phyloP scores from a whole-genome alignment of 2,888 invertebrate species.

The Caenorhabditis imperialis region DNA sequence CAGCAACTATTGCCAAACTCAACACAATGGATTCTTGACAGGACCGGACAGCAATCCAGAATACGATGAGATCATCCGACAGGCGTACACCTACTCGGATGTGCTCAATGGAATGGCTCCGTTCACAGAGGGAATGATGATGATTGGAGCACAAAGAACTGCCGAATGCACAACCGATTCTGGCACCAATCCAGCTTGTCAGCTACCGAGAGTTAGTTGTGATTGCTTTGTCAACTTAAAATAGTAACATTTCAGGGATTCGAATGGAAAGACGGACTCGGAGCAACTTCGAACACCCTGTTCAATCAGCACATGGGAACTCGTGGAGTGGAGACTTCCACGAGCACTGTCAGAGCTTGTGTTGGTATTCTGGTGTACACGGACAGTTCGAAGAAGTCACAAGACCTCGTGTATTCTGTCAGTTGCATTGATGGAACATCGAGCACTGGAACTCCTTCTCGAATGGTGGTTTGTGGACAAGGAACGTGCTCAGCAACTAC shows the following conservation, averaged over 20 bases:
- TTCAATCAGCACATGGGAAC: slow-evolving; percentile 24
- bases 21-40: slow-evolving; percentile 16
- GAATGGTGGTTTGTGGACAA: no score
- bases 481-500: no score
- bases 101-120: slow-evolving; percentile 10
- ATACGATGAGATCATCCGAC: slow-evolving; percentile 18
- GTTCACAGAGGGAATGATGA: slow-evolving; percentile 15
- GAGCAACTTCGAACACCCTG: slow-evolving; percentile 31
- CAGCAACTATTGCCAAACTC: slow-evolving; percentile 6
- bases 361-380: slow-evolving; percentile 16
- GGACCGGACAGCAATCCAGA: slow-evolving; percentile 16
- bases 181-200: slow-evolving; percentile 5
- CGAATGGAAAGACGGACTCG: slow-evolving; percentile 42
- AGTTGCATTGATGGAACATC: not conserved
- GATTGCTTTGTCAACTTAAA: no score
- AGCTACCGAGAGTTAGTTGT: slow-evolving; percentile 6
- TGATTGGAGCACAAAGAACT: slow-evolving; percentile 10
- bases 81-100: slow-evolving; percentile 15
- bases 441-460: no score
- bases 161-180: slow-evolving; percentile 1
- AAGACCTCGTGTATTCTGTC: slow-evolving; percentile 32
- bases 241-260: slow-evolving; percentile 15
- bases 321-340: slow-evolving; percentile 27
- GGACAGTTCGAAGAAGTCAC: not conserved
- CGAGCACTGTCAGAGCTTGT: slow-evolving; percentile 17